Base-by-base conservation (phyloP, 2,888 invertebrate species). In the Chrysotoxum bicinctum region DNA sequence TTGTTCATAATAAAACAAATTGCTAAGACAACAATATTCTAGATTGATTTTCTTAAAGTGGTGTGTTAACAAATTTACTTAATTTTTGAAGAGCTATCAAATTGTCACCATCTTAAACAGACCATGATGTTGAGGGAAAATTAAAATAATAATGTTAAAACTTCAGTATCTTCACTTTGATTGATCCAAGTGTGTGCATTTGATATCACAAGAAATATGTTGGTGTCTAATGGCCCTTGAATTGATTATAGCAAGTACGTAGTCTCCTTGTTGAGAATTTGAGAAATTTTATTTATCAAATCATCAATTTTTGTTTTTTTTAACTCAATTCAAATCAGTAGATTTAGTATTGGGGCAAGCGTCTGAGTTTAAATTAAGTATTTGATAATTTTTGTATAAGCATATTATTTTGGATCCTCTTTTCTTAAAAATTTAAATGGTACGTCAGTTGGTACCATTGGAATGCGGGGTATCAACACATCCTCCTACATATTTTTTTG, bases 1-100 rank as follows among this genome's bases (percentile, higher is more conserved):
- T 75, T 80, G 75, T 54, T 37, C 14, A 45, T 45, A 62, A 75
- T 69, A 26, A 80, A 68, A 37, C n/a, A 48, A 72, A 66, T 32
- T 52, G 37, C 40, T 60, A 35, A 50, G 23, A 50, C 37, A 43
- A 52, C 54, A 50, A 54, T 16, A 23, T 58, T 35, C 8, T 23
- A 45, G 52, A 40, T 69, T 30, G 16, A 69, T 76, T 77, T 74
- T 58, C 12, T 26, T 26, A 37, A 73, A 74, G 37, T 56, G 62
- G n/a, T 48, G 14, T 45, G 64, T 48, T 19, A 19, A 40, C 23
- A 26, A 19, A 48, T 58, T 43, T 40, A 19, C 19, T 73, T 66
- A 66, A 62, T 48, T 62, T 62, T 30, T 75, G n/a, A 62, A 75
- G 75, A 62, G 19, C 32, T 68, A 68, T 40, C 35, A 60, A 70